Percentiles rank a stretch among this genome's conserved stretches.
Evolutionary conservation across 2,888 invertebrate species (phyloP).

Genomic region (Silvanus unidentatus): DNA sequence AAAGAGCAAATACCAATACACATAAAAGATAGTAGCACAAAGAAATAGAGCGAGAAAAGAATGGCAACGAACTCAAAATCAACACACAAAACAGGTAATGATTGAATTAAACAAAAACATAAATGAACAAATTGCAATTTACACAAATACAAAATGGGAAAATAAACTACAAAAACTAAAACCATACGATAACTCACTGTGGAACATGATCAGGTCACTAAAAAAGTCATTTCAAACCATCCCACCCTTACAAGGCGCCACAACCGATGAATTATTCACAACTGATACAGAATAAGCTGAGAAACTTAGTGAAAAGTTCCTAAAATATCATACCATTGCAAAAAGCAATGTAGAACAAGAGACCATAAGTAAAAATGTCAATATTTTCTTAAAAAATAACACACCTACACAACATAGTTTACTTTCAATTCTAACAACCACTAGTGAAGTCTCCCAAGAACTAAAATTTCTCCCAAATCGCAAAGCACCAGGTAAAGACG

Average conservation of each 20-base stretch:
- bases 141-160: not conserved
- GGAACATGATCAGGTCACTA: not conserved
- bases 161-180: not conserved
- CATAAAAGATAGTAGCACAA: not conserved
- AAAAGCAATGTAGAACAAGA: not conserved
- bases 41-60: not conserved
- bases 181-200: not conserved
- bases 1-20: too few relatives aligned
- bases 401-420: not conserved
- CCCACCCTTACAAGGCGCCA: not conserved
- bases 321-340: not conserved
- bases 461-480: not conserved
- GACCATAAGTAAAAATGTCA: not conserved
- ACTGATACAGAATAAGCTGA: not conserved
- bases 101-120: not conserved
- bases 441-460: not conserved
- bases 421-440: not conserved
- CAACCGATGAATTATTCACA: not conserved
- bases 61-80: not conserved
- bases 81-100: not conserved
- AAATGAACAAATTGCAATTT: not conserved
- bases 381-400: not conserved
- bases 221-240: not conserved
- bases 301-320: not conserved
- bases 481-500: constrained; percentile 7